Evolutionary conservation across 2,797 vertebrate species (phyloP), one percentile per base, ranked within the genome.

Genomic region (Galago senegalensis): DNA sequence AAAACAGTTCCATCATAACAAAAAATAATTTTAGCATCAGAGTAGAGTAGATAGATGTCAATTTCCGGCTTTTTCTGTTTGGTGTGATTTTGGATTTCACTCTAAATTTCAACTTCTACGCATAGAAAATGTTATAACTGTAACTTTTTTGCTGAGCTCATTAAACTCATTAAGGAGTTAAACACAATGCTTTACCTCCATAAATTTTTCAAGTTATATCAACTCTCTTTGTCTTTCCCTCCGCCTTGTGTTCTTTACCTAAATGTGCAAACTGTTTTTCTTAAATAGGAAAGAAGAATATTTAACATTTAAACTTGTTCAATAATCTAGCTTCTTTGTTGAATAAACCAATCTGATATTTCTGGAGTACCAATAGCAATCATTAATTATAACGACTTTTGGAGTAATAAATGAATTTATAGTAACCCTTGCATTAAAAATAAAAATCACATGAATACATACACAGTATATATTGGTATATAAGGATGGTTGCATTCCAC

Each of bases 251-350:
- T 72, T 89, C 65, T 93, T 21, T 8, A 31, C 14, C 27, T 79
- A 60, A 14, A 49, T 69, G 84, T 69, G 11, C n/a, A 91, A 73
- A 89, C 3, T 40, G 29, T 69, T 14, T 82, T 83, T 95, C 17
- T 20, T 69, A 73, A 90, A 81, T n/a, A 93, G 5, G 84, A 95
- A 82, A 63, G 43, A 72, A 88, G 17, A 94, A 40, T 60, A 53
- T 7, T 92, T 92, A 79, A 56, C 27, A 65, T 43, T 43, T 91
- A 82, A 89, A 58, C 7, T 10, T 93, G 16, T 61, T 85, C 9
- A 91, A 94, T 91, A 75, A 53, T 95, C 29, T 37, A 25, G 7
- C 5, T 69, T 82, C 2, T 80, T 49, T 83, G 7, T 83, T n/a
- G 65, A 79, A 76, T 89, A 91, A 94, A 83, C 34, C 12, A 65